These are phyloP conservation scores for Orthosia gracilis DNA, from an alignment of 2,888 invertebrate species.

Conservation along the genomic window DNA sequence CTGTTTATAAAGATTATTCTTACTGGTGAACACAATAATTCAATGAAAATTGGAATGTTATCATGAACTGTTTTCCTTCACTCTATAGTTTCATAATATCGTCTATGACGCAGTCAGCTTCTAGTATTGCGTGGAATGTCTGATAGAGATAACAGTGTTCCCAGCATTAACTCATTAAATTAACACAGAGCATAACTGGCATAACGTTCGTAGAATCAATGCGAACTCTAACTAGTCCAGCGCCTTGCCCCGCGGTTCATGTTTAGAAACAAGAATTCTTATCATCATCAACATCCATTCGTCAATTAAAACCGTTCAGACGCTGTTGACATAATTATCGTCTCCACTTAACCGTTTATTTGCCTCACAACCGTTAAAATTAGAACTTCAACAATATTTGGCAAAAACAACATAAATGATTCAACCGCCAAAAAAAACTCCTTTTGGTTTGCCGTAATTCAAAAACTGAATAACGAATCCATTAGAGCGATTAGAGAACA, in stretches of 20 bases:
- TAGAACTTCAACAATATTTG: conserved; percentile 37
- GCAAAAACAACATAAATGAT: conserved; percentile 48
- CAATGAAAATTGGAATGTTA: background rate
- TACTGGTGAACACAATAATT: background rate
- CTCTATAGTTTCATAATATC: background rate
- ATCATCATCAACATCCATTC: conserved; percentile 50
- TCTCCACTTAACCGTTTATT: conserved; percentile 34
- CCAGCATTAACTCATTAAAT: conserved; percentile 20
- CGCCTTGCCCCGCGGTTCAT: conserved; percentile 57
- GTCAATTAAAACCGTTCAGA: conserved; percentile 54
- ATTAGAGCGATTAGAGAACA: conserved; percentile 48
- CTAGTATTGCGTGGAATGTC: conserved; percentile 29
- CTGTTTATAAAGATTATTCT: background rate
- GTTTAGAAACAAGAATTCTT: conserved; percentile 43
- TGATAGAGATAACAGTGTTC: conserved; percentile 15
- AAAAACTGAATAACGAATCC: conserved; percentile 34
- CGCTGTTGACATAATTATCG: conserved; percentile 56
- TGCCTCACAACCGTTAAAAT: conserved; percentile 50
- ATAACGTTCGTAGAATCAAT: conserved; percentile 25
- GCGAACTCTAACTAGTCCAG: conserved; percentile 40
- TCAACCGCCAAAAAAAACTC: conserved; percentile 36
- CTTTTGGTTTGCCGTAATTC: conserved; percentile 40
- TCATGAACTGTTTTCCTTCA: background rate
- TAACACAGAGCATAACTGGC: conserved; percentile 4
- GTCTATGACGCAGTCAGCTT: conserved; percentile 1